These are phyloP conservation scores for Polietes domitor DNA, from an alignment of 2,888 invertebrate genomes.

Conservation along the genomic window DNA sequence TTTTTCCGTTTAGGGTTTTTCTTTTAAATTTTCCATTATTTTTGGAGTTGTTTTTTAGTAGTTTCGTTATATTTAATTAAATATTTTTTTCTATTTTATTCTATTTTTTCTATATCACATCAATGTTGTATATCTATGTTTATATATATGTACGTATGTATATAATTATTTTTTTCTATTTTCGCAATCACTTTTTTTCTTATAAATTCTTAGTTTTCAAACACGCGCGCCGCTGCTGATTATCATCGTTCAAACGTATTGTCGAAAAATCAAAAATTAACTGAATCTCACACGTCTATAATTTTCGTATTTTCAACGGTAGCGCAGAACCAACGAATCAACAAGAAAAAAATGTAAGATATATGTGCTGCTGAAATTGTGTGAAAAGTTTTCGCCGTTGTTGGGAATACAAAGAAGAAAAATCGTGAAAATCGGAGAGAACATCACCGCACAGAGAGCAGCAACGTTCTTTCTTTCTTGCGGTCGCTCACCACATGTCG, in stretches of 20 bases:
- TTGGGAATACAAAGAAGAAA: constrained; percentile 58
- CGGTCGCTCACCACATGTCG: too few species aligned
- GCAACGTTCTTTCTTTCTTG: constrained; percentile 7
- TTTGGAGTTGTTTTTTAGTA: constrained; percentile 4
- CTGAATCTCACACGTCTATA: constrained; percentile 68
- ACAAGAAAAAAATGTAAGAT: constrained; percentile 34
- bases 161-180: constrained; percentile 49
- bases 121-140: constrained; percentile 44
- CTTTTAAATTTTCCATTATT: constrained; percentile 15
- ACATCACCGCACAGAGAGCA: constrained; percentile 44
- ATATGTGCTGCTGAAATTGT: constrained; percentile 68
- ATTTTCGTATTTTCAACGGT: constrained; percentile 47
- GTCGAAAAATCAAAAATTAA: constrained; percentile 70
- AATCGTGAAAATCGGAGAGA: constrained; percentile 51
- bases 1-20: background rate
- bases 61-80: background rate
- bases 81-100: background rate
- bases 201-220: constrained; percentile 30
- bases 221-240: constrained; percentile 54
- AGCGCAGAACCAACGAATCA: background rate
- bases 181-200: constrained; percentile 45
- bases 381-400: constrained; percentile 57
- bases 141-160: constrained; percentile 35
- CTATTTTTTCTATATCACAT: constrained; percentile 22
- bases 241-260: constrained; percentile 64